A percentile compares a stretch with the other conserved stretches of the same genome.
phyloP scores from a whole-genome alignment of 2,797 vertebrate species.

The Enteromius mattozi region DNA sequence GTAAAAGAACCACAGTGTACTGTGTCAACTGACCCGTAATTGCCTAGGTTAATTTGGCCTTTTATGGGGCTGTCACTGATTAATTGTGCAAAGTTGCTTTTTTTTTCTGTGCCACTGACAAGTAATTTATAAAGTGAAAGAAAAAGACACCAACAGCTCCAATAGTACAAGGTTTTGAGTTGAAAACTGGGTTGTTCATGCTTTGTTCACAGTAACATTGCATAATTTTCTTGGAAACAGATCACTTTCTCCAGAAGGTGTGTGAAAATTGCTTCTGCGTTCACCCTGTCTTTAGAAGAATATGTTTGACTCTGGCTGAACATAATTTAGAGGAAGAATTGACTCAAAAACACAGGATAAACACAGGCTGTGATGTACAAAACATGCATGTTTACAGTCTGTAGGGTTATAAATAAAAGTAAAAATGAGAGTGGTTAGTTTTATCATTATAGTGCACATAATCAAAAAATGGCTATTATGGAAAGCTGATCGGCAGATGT shows the following conservation, averaged over 20 bases:
- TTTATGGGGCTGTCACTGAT: conserved; percentile 45
- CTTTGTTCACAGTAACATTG: conserved; percentile 11
- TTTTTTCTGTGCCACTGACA: conserved; percentile 34
- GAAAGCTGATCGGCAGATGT: conserved; percentile 17
- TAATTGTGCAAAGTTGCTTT: conserved; percentile 11
- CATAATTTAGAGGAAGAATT: conserved; percentile 8
- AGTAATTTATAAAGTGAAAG: conserved; percentile 19
- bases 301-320: neutral
- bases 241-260: conserved; percentile 20
- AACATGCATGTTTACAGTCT: neutral
- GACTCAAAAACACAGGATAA: neutral
- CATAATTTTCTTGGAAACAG: conserved; percentile 6
- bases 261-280: conserved; percentile 22
- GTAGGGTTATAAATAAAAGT: neutral
- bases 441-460: conserved; percentile 5
- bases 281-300: conserved; percentile 8
- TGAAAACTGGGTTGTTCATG: conserved; percentile 1
- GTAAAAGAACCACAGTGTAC: conserved; percentile 14
- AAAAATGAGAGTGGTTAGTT: neutral
- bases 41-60: conserved; percentile 38
- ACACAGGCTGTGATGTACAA: neutral
- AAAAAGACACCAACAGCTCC: neutral
- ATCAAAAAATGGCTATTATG: conserved; percentile 11
- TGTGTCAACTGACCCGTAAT: conserved; percentile 37
- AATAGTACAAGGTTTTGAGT: conserved; percentile 6